Evolutionary conservation across 2,797 vertebrate genomes (phyloP).

Genomic region (Buphagus erythrorhynchus): DNA sequence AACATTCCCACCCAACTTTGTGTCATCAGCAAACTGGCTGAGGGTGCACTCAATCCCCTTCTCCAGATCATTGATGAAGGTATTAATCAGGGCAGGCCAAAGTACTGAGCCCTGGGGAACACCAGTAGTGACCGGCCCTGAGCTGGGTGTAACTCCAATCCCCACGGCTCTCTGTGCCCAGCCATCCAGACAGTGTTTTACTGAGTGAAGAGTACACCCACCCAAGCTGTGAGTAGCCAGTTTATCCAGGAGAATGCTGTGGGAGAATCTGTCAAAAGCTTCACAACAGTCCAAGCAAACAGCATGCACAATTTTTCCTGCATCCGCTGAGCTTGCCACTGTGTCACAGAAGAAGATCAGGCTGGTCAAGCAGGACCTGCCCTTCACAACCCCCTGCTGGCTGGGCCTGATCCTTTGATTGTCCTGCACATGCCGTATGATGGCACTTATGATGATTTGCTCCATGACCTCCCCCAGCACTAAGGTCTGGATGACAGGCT

Average conservation of each 20-base stretch:
- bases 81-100: background rate
- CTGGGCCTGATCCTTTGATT: too few species aligned
- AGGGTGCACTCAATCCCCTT: background rate
- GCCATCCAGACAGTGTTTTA: background rate
- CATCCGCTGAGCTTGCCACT: background rate
- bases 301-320: background rate
- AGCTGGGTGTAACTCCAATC: background rate
- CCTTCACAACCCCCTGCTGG: background rate
- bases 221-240: background rate
- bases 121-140: background rate
- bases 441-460: background rate
- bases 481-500: background rate
- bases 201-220: background rate
- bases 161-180: background rate
- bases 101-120: background rate
- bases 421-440: fast-evolving
- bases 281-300: background rate
- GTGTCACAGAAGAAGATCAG: background rate
- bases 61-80: background rate
- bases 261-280: background rate
- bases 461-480: background rate
- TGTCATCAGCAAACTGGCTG: background rate
- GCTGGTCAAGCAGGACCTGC: background rate
- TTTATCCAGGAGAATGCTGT: background rate
- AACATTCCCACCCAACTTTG: fast-evolving